Evolutionary conservation across 2,113 vertebrate species (phyloP).

Genomic region (Pangasianodon hypophthalmus): DNA sequence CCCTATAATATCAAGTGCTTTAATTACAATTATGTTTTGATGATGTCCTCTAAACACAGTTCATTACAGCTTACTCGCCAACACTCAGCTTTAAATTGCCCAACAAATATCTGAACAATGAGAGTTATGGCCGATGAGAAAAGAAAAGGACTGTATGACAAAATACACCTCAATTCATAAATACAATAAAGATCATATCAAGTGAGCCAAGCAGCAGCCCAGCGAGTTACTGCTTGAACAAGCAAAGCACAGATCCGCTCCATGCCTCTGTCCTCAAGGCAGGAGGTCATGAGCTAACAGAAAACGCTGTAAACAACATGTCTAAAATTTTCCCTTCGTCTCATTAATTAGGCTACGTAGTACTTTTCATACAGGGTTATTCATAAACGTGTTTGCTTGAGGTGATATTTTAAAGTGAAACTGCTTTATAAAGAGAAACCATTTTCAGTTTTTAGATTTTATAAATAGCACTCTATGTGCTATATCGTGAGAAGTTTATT

Average conservation of each 20-base stretch:
- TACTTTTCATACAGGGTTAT: neutral
- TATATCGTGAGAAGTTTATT: neutral
- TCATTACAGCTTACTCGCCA: neutral
- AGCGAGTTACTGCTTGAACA: constrained; percentile 30
- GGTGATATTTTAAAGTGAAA: neutral
- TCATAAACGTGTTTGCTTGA: neutral
- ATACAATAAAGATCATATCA: neutral
- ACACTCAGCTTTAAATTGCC: neutral
- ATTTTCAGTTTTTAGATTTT: neutral
- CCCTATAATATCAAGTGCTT: neutral
- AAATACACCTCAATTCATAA: neutral
- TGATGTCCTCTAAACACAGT: neutral
- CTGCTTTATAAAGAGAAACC: neutral
- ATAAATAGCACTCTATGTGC: neutral
- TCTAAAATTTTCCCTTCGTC: neutral
- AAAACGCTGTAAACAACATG: neutral
- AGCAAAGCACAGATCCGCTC: neutral
- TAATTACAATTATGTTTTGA: neutral
- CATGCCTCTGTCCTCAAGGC: constrained; percentile 7
- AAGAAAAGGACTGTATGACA: neutral
- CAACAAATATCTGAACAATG: neutral
- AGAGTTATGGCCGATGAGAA: neutral
- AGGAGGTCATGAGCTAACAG: constrained; percentile 2
- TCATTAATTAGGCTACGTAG: neutral
- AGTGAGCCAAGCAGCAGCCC: neutral